Evolutionary conservation across 2,888 invertebrate species (phyloP).

Genomic region (Ornithoptera alexandrae): DNA sequence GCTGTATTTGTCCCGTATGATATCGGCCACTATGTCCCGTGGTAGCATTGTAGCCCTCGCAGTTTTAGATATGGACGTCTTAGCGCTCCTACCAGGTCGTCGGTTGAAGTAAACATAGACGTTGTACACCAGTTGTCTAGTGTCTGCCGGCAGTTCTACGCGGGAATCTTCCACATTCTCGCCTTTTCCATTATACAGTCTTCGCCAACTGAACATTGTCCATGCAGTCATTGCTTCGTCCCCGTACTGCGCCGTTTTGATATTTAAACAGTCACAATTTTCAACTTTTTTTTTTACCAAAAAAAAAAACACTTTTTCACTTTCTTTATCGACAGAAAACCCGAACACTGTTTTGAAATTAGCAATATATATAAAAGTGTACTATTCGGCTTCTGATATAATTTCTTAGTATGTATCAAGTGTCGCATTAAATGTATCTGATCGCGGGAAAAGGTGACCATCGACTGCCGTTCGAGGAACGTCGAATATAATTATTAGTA

Average conservation of each 20-base stretch:
- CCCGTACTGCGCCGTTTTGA: slow-evolving; percentile 76
- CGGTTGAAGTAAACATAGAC: slow-evolving; percentile 73
- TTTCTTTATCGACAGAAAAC: neutral
- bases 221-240: slow-evolving; percentile 76
- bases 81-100: slow-evolving; percentile 65
- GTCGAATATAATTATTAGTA: slow-evolving; percentile 55
- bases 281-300: neutral
- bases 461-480: slow-evolving; percentile 57
- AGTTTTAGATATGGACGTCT: slow-evolving; percentile 65
- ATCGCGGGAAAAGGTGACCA: slow-evolving; percentile 53
- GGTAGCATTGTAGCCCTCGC: slow-evolving; percentile 73
- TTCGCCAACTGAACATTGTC: slow-evolving; percentile 77
- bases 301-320: neutral
- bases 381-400: neutral
- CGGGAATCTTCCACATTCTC: slow-evolving; percentile 58
- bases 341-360: neutral
- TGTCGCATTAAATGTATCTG: slow-evolving; percentile 48
- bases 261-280: slow-evolving; percentile 2
- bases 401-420: neutral
- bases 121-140: slow-evolving; percentile 71
- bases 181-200: slow-evolving; percentile 62
- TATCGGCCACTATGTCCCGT: slow-evolving; percentile 70
- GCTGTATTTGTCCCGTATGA: slow-evolving; percentile 67
- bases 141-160: slow-evolving; percentile 69
- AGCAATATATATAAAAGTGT: neutral